These are phyloP conservation scores for Microcaecilia unicolor DNA, from an alignment of 2,797 vertebrate species.

Conservation along the genomic window DNA sequence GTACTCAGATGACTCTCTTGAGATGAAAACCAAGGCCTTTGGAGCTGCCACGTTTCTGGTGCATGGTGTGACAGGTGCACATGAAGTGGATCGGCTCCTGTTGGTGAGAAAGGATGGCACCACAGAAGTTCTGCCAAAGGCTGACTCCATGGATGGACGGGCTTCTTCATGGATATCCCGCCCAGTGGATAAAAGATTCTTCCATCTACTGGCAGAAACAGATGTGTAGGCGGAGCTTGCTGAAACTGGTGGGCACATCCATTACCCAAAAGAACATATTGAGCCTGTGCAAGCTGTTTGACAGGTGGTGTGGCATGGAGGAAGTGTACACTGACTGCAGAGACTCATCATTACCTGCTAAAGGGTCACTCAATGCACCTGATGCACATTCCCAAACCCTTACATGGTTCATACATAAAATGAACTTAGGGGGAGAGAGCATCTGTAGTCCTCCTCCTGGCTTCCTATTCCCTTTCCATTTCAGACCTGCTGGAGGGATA, in stretches of 20 bases:
- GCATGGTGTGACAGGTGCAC: fast-evolving
- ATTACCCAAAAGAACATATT: fast-evolving
- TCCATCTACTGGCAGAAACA: constrained; percentile 23
- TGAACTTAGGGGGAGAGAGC: no score
- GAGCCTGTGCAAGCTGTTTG: background rate
- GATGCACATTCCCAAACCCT: no score
- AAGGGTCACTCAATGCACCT: no score
- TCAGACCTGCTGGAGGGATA: no score
- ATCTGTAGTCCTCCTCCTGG: no score
- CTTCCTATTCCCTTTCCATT: no score
- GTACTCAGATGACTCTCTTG: background rate
- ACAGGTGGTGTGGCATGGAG: no score
- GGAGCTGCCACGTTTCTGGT: background rate
- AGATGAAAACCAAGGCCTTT: background rate
- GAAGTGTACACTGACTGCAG: no score
- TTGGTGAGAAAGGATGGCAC: background rate
- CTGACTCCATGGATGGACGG: fast-evolving
- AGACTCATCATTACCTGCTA: no score
- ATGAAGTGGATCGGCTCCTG: background rate
- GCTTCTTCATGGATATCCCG: fast-evolving
- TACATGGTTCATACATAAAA: no score
- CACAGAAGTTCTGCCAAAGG: fast-evolving
- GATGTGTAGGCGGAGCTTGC: constrained; percentile 27
- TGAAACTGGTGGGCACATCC: background rate
- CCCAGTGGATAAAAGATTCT: fast-evolving